These are phyloP conservation scores for Dinomys branickii DNA, from an alignment of 2,113 vertebrate genomes.

Conservation along the genomic window DNA sequence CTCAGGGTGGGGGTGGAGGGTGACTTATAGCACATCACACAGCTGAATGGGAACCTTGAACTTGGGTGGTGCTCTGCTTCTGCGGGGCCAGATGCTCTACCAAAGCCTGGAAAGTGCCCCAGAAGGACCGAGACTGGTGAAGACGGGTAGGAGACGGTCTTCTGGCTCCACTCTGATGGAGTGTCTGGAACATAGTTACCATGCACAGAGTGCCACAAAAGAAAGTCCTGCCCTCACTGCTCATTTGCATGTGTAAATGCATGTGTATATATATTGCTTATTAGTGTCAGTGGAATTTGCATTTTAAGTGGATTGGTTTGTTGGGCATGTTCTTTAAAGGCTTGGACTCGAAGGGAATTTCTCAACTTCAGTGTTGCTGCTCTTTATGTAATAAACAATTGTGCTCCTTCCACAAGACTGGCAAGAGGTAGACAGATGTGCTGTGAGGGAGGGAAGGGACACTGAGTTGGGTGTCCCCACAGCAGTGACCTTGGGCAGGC, in stretches of 20 bases:
- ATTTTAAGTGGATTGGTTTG: constrained; percentile 78
- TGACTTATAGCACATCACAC: neutral
- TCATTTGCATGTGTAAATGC: constrained; percentile 78
- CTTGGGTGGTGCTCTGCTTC: neutral
- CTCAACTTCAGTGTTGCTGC: constrained; percentile 4
- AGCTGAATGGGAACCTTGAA: neutral
- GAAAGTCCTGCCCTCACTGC: neutral
- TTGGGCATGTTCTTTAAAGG: constrained; percentile 72
- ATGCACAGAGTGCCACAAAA: rapidly evolving
- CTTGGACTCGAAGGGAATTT: constrained; percentile 65
- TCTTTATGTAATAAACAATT: neutral
- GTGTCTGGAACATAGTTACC: rapidly evolving
- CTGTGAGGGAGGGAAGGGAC: neutral
- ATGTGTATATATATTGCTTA: constrained; percentile 82
- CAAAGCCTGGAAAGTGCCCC: rapidly evolving
- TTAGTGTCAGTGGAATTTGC: constrained; percentile 80
- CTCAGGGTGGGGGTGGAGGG: neutral
- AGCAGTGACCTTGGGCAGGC: neutral
- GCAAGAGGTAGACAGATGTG: neutral
- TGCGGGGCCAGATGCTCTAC: rapidly evolving
- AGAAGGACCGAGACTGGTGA: rapidly evolving
- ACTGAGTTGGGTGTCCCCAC: neutral
- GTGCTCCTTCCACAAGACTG: neutral
- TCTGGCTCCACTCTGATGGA: neutral
- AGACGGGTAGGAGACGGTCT: neutral